These are phyloP conservation scores for Melanerpes formicivorus DNA, from an alignment of 2,113 vertebrate species.

Conservation along the genomic window DNA sequence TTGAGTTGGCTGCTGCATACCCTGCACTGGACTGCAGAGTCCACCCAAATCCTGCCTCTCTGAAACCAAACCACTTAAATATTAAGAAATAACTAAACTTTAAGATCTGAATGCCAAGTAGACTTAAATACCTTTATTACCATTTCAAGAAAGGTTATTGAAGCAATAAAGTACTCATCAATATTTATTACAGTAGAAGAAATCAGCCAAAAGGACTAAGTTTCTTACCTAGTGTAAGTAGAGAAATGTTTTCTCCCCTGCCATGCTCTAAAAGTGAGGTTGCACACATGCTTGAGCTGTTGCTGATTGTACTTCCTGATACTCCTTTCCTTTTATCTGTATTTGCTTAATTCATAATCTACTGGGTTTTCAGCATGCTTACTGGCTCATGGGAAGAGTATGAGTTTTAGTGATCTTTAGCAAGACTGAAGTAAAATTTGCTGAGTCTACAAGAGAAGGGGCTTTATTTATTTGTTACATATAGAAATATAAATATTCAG, in stretches of 20 bases:
- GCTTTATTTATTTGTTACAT: neutral
- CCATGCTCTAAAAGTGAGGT: neutral
- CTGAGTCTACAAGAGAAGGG: neutral
- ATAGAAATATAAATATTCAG: neutral
- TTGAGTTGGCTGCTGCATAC: neutral
- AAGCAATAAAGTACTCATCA: neutral
- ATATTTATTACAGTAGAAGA: neutral
- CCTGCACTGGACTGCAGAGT: neutral
- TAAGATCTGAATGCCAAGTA: neutral
- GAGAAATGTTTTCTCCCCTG: neutral
- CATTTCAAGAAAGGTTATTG: neutral
- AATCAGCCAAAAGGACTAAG: neutral
- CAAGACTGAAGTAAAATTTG: neutral
- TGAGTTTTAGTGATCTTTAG: neutral
- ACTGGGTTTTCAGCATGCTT: neutral
- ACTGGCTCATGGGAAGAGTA: neutral
- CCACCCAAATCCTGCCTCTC: neutral
- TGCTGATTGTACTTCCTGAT: neutral
- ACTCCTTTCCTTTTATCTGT: neutral
- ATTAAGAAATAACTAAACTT: neutral
- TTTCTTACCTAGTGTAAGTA: neutral
- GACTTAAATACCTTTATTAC: neutral
- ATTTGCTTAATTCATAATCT: neutral
- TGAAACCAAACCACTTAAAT: neutral
- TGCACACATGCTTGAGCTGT: neutral